A percentile compares a stretch with the other conserved stretches of the same genome.
Evolutionary conservation across 2,888 invertebrate genomes (phyloP).

Genomic region (Mythimna albipuncta): DNA sequence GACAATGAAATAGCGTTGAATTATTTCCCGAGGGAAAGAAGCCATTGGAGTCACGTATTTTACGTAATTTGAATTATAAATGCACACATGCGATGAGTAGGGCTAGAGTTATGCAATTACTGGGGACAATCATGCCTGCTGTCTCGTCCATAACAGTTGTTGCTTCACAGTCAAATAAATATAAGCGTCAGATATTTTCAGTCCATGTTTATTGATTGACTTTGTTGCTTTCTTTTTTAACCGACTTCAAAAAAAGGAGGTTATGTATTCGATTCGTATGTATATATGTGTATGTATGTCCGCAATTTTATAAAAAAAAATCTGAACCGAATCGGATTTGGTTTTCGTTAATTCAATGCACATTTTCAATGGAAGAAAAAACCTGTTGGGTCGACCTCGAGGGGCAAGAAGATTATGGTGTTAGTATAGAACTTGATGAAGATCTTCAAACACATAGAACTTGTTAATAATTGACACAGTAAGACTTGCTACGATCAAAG

Average conservation of each 20-base stretch:
- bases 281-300: no score
- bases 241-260: neutral
- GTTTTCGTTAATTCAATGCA: no score
- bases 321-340: no score
- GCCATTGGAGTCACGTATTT: constrained; percentile 63
- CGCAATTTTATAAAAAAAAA: no score
- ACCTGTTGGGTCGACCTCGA: no score
- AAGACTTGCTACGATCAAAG: no score
- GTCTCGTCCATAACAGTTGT: constrained; percentile 49
- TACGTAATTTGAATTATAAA: constrained; percentile 78
- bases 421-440: no score
- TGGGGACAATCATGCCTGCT: constrained; percentile 60
- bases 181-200: constrained; percentile 30
- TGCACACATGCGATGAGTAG: constrained; percentile 71
- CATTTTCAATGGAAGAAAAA: no score
- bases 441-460: no score
- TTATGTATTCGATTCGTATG: neutral
- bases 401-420: no score
- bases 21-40: constrained; percentile 65
- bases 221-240: neutral
- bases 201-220: constrained; percentile 32
- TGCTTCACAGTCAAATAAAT: constrained; percentile 48
- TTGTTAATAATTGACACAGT: no score
- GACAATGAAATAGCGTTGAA: constrained; percentile 53
- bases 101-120: constrained; percentile 73